Conservation (phyloP, 1,140 invertebrate genomes). For the Diorhabda carinulata region DNA sequence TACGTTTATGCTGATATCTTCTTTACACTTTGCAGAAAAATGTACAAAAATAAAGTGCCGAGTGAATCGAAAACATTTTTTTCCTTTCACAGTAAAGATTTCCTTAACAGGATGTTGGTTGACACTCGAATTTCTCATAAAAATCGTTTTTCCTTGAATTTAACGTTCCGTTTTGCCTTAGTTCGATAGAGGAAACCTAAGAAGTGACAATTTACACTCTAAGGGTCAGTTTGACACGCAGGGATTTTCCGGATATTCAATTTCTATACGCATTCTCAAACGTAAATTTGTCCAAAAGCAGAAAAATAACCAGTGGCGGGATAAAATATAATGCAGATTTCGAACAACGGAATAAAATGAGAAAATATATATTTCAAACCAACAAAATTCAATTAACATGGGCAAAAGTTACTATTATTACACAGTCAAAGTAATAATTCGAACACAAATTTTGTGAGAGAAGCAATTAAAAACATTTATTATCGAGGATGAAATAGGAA, state of each 20-base stretch:
- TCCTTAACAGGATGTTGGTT: background rate
- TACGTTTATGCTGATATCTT: too few species aligned
- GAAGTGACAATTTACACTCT: conserved; percentile 11
- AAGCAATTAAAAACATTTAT: too few species aligned
- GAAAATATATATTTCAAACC: too few species aligned
- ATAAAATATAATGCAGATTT: background rate
- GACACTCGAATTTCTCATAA: background rate
- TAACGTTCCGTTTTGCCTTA: conserved; percentile 5
- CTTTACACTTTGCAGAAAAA: too few species aligned
- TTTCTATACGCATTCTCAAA: conserved; percentile 17
- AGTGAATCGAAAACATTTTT: background rate
- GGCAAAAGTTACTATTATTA: too few species aligned
- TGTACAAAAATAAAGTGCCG: too few species aligned
- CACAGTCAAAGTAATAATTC: too few species aligned
- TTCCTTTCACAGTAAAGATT: background rate
- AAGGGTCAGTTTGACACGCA: conserved; percentile 7
- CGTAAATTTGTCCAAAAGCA: conserved; percentile 10
- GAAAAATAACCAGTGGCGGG: conserved; percentile 7
- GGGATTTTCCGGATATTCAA: conserved; percentile 14
- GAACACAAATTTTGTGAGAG: too few species aligned
- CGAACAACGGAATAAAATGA: too few species aligned
- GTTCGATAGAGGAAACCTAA: conserved; percentile 7
- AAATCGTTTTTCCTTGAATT: conserved; percentile 4
- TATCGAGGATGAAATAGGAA: too few species aligned
- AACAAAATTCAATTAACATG: too few species aligned